Conservation (phyloP, 2,113 vertebrate species). For the Anolis sagrei region DNA sequence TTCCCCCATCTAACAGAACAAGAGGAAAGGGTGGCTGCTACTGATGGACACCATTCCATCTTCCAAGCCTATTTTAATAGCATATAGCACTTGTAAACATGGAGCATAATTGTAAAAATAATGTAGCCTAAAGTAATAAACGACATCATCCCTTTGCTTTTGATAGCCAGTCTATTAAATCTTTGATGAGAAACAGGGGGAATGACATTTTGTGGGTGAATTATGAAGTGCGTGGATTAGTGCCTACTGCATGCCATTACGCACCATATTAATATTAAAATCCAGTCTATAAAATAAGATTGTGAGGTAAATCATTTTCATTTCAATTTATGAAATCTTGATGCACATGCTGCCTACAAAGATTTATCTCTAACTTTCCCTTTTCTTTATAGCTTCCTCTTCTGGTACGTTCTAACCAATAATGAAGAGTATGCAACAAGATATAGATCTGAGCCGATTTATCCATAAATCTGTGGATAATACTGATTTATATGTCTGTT, state of each 20-base stretch:
- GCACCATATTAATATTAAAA: constrained; percentile 66
- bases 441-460: not conserved
- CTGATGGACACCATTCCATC: not conserved
- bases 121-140: constrained; percentile 18
- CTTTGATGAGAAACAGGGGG: constrained; percentile 52
- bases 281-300: constrained; percentile 57
- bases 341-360: constrained; percentile 17
- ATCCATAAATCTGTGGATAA: not conserved
- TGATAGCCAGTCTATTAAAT: constrained; percentile 44
- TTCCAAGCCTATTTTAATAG: constrained; percentile 1
- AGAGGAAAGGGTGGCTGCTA: not conserved
- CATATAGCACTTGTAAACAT: constrained; percentile 17
- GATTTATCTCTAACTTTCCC: constrained; percentile 34
- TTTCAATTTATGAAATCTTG: constrained; percentile 59
- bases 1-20: not conserved
- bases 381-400: constrained; percentile 5
- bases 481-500: not conserved
- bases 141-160: constrained; percentile 10
- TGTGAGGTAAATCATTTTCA: constrained; percentile 61
- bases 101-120: constrained; percentile 36
- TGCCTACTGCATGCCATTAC: constrained; percentile 59
- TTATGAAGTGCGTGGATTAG: constrained; percentile 58
- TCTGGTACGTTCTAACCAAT: not conserved
- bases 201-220: constrained; percentile 49
- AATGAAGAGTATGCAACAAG: not conserved